phyloP scores from a whole-genome alignment of 2,888 invertebrate genomes.

The Perizoma flavofasciatum region DNA sequence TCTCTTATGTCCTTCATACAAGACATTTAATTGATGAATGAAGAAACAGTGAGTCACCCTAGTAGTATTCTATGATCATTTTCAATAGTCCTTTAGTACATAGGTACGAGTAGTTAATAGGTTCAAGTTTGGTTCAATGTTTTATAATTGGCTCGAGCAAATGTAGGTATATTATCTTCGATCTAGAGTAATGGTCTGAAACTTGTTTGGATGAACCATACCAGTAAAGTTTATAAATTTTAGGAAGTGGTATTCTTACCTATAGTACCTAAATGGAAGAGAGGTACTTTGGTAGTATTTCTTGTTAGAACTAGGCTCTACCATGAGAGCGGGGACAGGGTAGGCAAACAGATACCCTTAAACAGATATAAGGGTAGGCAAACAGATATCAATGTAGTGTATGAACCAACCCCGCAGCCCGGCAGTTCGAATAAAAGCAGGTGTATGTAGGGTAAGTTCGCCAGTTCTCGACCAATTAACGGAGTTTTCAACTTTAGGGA shows the following conservation, averaged over 20 bases:
- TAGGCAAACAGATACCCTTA: slow-evolving; percentile 4
- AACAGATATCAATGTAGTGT: slow-evolving; percentile 12
- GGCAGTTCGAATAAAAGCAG: slow-evolving; percentile 33
- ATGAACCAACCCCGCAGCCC: slow-evolving; percentile 14
- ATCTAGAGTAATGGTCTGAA: slow-evolving; percentile 16
- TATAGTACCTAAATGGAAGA: no score
- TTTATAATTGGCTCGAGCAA: slow-evolving; percentile 16
- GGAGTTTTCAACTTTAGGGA: no score
- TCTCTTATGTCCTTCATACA: no score
- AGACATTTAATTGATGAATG: slow-evolving; percentile 19
- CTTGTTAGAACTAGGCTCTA: background rate
- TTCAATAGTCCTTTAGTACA: slow-evolving; percentile 13
- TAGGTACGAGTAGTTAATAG: slow-evolving; percentile 2
- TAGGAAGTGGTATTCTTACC: background rate
- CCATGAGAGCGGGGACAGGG: background rate
- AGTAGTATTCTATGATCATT: slow-evolving; percentile 15
- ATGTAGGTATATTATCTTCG: slow-evolving; percentile 13
- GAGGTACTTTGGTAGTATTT: no score
- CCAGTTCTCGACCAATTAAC: background rate
- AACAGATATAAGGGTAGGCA: slow-evolving; percentile 11
- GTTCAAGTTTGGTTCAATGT: slow-evolving; percentile 20
- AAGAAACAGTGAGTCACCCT: slow-evolving; percentile 21
- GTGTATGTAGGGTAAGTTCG: no score
- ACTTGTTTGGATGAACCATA: slow-evolving; percentile 1
- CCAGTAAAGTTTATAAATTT: background rate